phyloP scores from a whole-genome alignment of 2,888 invertebrate species.

The Neoaliturus tenellus region DNA sequence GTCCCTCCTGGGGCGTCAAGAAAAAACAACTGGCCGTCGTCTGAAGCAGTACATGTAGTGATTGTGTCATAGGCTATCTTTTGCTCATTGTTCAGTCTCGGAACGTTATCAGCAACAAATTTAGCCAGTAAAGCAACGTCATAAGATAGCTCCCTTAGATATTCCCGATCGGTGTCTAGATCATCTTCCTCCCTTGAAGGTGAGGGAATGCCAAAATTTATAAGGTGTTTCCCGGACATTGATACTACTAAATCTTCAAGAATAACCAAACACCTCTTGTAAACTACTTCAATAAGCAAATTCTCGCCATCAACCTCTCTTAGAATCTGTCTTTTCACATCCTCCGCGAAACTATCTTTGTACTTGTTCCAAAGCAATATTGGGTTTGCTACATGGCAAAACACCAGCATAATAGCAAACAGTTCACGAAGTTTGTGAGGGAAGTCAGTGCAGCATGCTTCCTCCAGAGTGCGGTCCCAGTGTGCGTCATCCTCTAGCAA shows the following conservation, averaged over 20 bases:
- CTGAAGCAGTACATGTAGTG: not conserved
- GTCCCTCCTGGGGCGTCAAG: constrained; percentile 23
- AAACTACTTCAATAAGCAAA: too few relatives aligned
- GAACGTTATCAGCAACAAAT: not conserved
- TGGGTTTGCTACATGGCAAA: not conserved
- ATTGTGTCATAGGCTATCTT: not conserved
- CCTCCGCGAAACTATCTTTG: too few relatives aligned
- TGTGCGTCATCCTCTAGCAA: constrained; percentile 65
- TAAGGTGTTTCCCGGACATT: not conserved
- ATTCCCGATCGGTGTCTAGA: not conserved
- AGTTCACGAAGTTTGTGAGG: constrained; percentile 50
- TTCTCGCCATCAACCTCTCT: too few relatives aligned
- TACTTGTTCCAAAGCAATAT: not conserved
- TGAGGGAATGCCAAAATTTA: constrained; percentile 56
- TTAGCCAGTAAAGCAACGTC: not conserved
- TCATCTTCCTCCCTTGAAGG: not conserved
- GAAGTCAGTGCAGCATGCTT: constrained; percentile 64
- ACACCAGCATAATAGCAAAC: constrained; percentile 52
- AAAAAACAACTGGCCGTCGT: constrained; percentile 23
- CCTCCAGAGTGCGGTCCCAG: constrained; percentile 62
- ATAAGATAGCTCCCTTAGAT: not conserved
- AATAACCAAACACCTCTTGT: constrained; percentile 66
- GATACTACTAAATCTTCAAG: constrained; percentile 23
- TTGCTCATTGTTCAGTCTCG: constrained; percentile 16
- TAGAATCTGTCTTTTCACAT: too few relatives aligned